Percentiles rank a stretch among this genome's conserved stretches.
Conservation (phyloP, 2,888 invertebrate genomes). For the Aromia moschata region DNA sequence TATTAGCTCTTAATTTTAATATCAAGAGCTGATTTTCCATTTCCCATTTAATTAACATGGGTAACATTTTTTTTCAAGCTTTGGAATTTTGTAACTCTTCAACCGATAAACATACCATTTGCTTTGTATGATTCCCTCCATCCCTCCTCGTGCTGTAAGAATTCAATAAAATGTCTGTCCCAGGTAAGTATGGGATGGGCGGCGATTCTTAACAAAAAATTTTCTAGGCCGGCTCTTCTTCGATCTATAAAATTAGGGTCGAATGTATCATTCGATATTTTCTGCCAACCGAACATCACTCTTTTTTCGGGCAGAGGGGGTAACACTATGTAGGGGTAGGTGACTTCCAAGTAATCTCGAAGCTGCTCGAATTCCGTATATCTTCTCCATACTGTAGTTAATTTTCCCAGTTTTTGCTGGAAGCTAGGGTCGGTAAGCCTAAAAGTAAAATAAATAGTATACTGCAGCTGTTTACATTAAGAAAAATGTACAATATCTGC, state of each 20-base stretch:
- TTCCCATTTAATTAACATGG: too few species aligned
- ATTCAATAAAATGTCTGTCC: conserved; percentile 80
- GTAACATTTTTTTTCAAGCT: too few species aligned
- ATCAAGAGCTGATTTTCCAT: too few species aligned
- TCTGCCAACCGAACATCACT: conserved; percentile 80
- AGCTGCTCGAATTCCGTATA: conserved; percentile 88
- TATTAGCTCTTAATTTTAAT: too few species aligned
- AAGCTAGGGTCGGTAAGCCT: conserved; percentile 73
- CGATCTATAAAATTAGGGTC: conserved; percentile 87
- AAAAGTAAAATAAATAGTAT: conserved; percentile 50
- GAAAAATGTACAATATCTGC: conserved; percentile 24
- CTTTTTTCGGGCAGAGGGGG: conserved; percentile 85
- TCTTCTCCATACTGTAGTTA: conserved; percentile 78
- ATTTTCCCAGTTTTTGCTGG: conserved; percentile 68
- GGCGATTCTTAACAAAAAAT: conserved; percentile 79
- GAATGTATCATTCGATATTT: conserved; percentile 78
- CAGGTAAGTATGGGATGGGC: conserved; percentile 78
- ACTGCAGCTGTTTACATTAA: too few species aligned
- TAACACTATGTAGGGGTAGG: conserved; percentile 81
- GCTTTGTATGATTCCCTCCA: conserved; percentile 83
- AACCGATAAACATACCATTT: conserved; percentile 70
- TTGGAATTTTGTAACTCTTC: too few species aligned
- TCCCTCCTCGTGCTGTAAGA: conserved; percentile 80
- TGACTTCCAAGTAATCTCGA: conserved; percentile 77
- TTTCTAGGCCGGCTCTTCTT: conserved; percentile 83